Percentiles rank a stretch among this genome's conserved stretches.
phyloP scores from a whole-genome alignment of 2,113 vertebrate genomes.

The Alligator mississippiensis region DNA sequence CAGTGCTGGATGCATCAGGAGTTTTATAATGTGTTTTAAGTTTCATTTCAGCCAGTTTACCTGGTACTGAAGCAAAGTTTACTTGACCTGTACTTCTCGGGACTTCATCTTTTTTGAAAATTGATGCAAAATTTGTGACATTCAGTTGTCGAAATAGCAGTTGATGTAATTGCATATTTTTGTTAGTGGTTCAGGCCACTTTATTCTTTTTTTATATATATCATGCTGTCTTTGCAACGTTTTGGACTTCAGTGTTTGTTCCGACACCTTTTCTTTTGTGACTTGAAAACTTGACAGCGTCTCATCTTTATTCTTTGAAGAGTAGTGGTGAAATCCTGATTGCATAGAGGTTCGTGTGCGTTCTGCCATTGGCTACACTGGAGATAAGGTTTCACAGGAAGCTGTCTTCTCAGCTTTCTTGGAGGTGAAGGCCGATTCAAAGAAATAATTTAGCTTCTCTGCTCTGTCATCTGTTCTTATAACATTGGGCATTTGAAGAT shows the following conservation, averaged over 20 bases:
- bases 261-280: neutral
- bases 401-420: accelerated
- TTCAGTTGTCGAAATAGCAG: neutral
- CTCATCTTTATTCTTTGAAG: neutral
- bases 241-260: neutral
- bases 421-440: accelerated
- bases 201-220: neutral
- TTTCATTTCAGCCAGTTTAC: neutral
- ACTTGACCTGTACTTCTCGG: neutral
- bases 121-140: accelerated
- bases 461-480: neutral
- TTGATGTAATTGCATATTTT: neutral
- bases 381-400: neutral
- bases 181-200: neutral
- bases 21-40: slow-evolving; percentile 14
- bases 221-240: neutral
- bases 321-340: neutral
- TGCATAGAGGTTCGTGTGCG: accelerated
- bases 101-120: neutral
- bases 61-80: neutral
- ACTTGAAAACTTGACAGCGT: neutral
- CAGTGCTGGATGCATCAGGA: neutral
- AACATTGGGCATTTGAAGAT: accelerated
- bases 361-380: neutral
- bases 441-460: neutral